Conservation (phyloP, 1,140 invertebrate species). For the Heliconius nattereri region DNA sequence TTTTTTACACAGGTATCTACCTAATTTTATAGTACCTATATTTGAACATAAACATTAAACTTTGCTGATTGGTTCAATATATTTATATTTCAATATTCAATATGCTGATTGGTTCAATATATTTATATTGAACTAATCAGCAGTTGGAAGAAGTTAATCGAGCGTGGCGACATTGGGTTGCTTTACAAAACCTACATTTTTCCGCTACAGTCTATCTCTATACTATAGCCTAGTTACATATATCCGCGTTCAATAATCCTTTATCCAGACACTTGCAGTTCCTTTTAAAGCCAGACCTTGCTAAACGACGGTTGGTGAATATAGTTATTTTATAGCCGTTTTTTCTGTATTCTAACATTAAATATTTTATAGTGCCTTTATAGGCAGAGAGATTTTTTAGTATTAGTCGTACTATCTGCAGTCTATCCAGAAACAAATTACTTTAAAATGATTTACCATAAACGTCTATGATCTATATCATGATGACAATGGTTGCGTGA, state of each 20-base stretch:
- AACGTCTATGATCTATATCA: background rate
- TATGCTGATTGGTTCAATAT: no score
- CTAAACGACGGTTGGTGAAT: background rate
- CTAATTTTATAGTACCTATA: no score
- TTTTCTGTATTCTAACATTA: background rate
- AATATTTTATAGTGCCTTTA: background rate
- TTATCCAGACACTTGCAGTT: background rate
- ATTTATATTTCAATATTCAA: no score
- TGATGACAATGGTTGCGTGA: background rate
- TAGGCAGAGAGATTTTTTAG: no score
- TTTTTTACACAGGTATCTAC: no score
- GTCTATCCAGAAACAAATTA: background rate
- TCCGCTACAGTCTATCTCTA: background rate
- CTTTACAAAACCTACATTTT: conserved; percentile 1
- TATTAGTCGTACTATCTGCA: background rate
- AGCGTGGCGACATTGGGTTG: conserved; percentile 20
- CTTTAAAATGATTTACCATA: background rate
- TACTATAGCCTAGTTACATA: background rate
- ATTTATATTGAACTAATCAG: background rate
- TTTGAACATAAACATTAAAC: no score
- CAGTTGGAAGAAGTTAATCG: conserved; percentile 6
- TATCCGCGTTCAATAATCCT: conserved; percentile 1
- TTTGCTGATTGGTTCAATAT: no score
- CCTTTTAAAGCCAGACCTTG: background rate
- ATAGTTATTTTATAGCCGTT: background rate